Evolutionary conservation across 2,888 invertebrate genomes (phyloP).

Genomic region (Lasioglossum pauxillum): DNA sequence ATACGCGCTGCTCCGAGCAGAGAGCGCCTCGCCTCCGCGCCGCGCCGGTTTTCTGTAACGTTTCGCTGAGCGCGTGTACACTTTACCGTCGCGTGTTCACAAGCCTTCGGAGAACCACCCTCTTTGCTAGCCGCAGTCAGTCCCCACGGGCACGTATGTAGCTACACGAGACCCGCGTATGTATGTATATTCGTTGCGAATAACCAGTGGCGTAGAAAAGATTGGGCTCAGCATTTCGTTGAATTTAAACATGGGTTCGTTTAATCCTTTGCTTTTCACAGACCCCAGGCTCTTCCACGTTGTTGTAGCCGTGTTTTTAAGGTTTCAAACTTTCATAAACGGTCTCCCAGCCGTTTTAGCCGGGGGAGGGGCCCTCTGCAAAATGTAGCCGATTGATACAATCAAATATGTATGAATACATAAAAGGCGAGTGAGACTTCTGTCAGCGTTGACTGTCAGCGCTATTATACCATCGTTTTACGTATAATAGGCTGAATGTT

Average conservation of each 20-base stretch:
- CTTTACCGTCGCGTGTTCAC: slow-evolving; percentile 29
- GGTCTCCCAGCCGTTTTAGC: not conserved
- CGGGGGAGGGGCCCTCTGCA: no score
- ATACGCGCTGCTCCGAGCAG: not conserved
- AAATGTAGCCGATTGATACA: not conserved
- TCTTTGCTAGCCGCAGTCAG: slow-evolving; percentile 31
- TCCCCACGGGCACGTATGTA: slow-evolving; percentile 17
- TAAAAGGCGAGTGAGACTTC: not conserved
- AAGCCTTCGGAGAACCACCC: slow-evolving; percentile 43
- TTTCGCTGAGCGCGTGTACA: slow-evolving; percentile 3
- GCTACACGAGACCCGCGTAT: not conserved
- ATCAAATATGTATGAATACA: not conserved
- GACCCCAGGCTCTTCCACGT: not conserved
- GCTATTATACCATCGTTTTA: not conserved
- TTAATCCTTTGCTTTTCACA: slow-evolving; percentile 15
- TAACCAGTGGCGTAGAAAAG: slow-evolving; percentile 44
- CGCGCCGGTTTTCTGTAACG: slow-evolving; percentile 11
- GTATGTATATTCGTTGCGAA: slow-evolving; percentile 11
- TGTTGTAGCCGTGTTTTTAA: not conserved
- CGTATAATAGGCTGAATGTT: not conserved
- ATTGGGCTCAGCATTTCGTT: slow-evolving; percentile 23
- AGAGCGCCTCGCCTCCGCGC: not conserved
- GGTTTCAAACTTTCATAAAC: not conserved
- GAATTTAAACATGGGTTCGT: slow-evolving; percentile 26
- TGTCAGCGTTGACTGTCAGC: not conserved